Percentiles rank a stretch among this genome's conserved stretches.
Evolutionary conservation across 1,140 invertebrate genomes (phyloP).

Genomic region (Drosophila trapezifrons): DNA sequence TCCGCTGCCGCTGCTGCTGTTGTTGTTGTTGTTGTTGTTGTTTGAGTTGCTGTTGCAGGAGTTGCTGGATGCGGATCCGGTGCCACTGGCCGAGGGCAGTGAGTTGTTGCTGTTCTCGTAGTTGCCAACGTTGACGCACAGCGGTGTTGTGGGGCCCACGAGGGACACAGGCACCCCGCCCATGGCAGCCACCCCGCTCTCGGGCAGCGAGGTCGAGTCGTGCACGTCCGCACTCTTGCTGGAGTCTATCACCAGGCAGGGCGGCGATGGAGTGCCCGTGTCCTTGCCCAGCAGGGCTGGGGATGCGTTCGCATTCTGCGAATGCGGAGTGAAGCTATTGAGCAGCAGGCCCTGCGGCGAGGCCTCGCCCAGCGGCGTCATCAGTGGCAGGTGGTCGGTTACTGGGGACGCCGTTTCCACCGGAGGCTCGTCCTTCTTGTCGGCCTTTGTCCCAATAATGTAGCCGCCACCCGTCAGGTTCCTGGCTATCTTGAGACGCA

Average conservation of each 20-base stretch:
- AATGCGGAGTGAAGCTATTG: slow-evolving; percentile 71
- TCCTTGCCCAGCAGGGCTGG: slow-evolving; percentile 71
- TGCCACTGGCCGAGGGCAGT: slow-evolving; percentile 68
- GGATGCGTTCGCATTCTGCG: slow-evolving; percentile 73
- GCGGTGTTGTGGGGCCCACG: slow-evolving; percentile 53
- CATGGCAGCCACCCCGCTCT: slow-evolving; percentile 40
- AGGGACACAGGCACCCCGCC: slow-evolving; percentile 30
- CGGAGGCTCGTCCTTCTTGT: slow-evolving; percentile 42
- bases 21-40: slow-evolving; percentile 66
- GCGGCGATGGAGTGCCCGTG: slow-evolving; percentile 73
- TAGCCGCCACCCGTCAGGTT: slow-evolving; percentile 89
- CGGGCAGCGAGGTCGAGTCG: slow-evolving; percentile 75
- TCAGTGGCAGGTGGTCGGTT: slow-evolving; percentile 42
- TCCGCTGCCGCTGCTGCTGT: slow-evolving; percentile 46
- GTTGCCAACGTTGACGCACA: slow-evolving; percentile 72
- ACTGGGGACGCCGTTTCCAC: slow-evolving; percentile 41
- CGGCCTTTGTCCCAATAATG: slow-evolving; percentile 85
- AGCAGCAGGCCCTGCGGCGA: slow-evolving; percentile 47
- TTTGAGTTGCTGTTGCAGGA: slow-evolving; percentile 67
- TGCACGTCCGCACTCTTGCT: slow-evolving; percentile 79
- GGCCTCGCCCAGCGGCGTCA: slow-evolving; percentile 39
- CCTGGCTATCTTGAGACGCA: slow-evolving; percentile 92
- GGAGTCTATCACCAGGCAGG: slow-evolving; percentile 75
- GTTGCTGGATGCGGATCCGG: slow-evolving; percentile 58
- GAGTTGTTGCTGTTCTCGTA: slow-evolving; percentile 77